phyloP scores from a whole-genome alignment of 2,797 vertebrate species.

The Psittacula echo region DNA sequence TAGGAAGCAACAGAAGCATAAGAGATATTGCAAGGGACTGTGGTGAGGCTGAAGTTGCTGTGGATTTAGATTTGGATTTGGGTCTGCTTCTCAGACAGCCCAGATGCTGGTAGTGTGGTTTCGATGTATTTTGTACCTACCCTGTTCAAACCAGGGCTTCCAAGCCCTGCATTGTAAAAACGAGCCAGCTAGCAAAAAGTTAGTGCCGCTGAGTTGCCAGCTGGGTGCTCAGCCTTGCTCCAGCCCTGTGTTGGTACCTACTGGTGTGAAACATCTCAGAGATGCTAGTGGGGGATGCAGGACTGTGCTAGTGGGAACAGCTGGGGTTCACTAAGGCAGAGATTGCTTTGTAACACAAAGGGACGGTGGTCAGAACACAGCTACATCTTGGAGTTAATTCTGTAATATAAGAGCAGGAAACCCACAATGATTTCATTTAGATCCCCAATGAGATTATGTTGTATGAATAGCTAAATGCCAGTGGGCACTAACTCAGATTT shows the following conservation, averaged over 20 bases:
- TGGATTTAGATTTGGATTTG: background rate
- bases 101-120: background rate
- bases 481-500: background rate
- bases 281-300: background rate
- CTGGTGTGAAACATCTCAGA: background rate
- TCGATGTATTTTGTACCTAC: background rate
- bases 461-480: background rate
- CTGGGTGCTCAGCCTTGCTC: background rate
- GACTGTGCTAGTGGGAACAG: background rate
- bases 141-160: background rate
- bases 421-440: background rate
- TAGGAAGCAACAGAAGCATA: background rate
- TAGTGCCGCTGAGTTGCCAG: background rate
- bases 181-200: fast-evolving
- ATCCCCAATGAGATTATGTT: background rate
- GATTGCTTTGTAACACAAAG: fast-evolving
- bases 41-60: background rate
- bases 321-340: background rate
- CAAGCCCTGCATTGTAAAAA: fast-evolving
- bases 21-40: background rate
- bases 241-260: background rate
- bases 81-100: background rate
- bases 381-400: background rate
- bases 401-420: background rate
- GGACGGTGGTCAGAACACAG: background rate